Evolutionary conservation across 2,113 vertebrate species (phyloP), one percentile per base, ranked within the genome.

Genomic region (Globicephala melas): DNA sequence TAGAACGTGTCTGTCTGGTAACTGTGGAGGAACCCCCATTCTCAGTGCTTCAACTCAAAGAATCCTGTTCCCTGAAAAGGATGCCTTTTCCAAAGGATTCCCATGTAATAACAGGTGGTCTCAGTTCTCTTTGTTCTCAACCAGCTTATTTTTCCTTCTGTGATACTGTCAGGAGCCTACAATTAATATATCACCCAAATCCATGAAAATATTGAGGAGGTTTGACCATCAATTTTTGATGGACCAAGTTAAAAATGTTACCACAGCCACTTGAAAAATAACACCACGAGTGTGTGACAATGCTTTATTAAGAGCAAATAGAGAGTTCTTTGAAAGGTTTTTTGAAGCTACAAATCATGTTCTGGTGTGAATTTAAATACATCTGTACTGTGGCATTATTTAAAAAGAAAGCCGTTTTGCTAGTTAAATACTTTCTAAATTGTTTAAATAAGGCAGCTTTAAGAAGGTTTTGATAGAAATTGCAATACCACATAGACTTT

Each of bases 381-480:
- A 47, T 95, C 44, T 91, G 6, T 91, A 83, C 44, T 38, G 17
- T 80, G 21, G 20, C 47, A 74, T 63, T 87, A 85, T 33, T 90
- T 89, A 71, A 28, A 92, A 90, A 28, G 50, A 94, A 81, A 60
- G 13, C 33, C 31, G 28, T 70, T 65, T 93, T 79, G 84, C 63
- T 92, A 3, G 76, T 26, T 77, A 55, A 85, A 67, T 77, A 28
- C 4, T 94, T 96, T 23, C 80, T 88, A 71, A 28, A 62, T 91
- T 95, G 50, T 85, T 98, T 98, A 96, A 96, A 74, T 44, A 77
- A 80, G 77, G 12, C 20, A 83, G 20, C 10, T 96, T 62, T 94
- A 87, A 87, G 38, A 68, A 93, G 44, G 60, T n/a, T 26, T 96
- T 91, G 86, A 55, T 95, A 83, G 92, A 89, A 96, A 94, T 95